A percentile compares a stretch with the other conserved stretches of the same genome.
These are phyloP conservation scores for Megalopta genalis DNA, from an alignment of 1,140 invertebrate species.

Conservation along the genomic window DNA sequence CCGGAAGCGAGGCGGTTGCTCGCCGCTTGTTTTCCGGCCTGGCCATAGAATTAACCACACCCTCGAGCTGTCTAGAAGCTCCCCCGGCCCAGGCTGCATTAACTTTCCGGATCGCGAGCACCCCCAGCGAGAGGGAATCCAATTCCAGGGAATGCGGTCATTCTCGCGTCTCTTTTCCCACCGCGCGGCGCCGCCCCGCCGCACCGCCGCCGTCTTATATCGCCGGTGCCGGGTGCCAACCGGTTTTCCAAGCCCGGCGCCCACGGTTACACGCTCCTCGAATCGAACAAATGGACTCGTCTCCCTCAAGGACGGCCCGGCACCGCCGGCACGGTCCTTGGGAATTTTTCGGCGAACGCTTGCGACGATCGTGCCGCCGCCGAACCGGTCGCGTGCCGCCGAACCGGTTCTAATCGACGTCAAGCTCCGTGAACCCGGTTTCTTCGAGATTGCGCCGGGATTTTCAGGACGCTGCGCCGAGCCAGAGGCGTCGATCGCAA, in stretches of 20 bases:
- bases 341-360: not conserved
- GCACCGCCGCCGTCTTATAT: constrained; percentile 13
- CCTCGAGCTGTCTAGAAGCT: not conserved
- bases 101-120: constrained; percentile 46
- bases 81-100: constrained; percentile 30
- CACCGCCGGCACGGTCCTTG: not conserved
- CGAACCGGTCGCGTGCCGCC: not conserved
- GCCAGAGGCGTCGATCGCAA: no score
- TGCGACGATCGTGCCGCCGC: not conserved
- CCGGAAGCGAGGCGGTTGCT: not conserved
- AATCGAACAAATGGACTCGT: constrained; percentile 28
- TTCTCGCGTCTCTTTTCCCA: constrained; percentile 41
- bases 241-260: not conserved
- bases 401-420: not conserved
- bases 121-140: constrained; percentile 25
- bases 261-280: constrained; percentile 13
- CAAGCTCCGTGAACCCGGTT: no score
- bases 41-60: constrained; percentile 44
- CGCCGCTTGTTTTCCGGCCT: not conserved
- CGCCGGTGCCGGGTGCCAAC: not conserved
- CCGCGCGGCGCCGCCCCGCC: no score
- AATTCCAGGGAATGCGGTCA: constrained; percentile 45
- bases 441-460: no score
- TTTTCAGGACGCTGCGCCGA: no score
- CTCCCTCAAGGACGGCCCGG: not conserved